Evolutionary conservation across 2,888 invertebrate species (phyloP).

Genomic region (Dendrolimus houi): DNA sequence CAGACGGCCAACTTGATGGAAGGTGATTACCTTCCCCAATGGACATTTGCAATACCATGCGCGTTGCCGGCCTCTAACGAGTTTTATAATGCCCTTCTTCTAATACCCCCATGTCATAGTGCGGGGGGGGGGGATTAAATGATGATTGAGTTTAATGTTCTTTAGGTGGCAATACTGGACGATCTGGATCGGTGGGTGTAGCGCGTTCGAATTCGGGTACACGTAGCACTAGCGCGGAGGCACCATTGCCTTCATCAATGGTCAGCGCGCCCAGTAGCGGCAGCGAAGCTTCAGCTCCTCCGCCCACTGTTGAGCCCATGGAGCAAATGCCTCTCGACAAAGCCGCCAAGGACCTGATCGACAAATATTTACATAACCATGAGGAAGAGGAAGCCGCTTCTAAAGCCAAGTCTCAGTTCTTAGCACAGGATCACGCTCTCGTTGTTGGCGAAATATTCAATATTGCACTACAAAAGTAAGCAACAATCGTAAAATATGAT

Average conservation of each 20-base stretch:
- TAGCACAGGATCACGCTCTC: conserved; percentile 47
- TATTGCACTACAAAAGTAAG: conserved; percentile 56
- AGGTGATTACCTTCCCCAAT: too few relatives aligned
- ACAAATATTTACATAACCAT: conserved; percentile 40
- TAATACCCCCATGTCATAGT: too few relatives aligned
- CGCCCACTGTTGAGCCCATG: conserved; percentile 16
- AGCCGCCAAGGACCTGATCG: conserved; percentile 44
- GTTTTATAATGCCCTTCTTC: too few relatives aligned
- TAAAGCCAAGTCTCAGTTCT: conserved; percentile 36
- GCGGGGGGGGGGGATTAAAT: too few relatives aligned
- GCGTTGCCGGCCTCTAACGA: too few relatives aligned
- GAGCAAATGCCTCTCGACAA: conserved; percentile 13
- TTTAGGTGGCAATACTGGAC: conserved; percentile 27
- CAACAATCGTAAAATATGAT: not conserved
- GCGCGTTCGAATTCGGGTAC: conserved; percentile 45
- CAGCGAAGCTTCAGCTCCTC: conserved; percentile 23
- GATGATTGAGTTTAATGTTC: too few relatives aligned
- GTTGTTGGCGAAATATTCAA: conserved; percentile 53
- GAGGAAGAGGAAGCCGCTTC: conserved; percentile 35
- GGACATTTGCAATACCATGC: too few relatives aligned
- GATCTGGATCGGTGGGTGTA: conserved; percentile 46
- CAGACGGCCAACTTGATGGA: too few relatives aligned
- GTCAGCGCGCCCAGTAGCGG: conserved; percentile 39
- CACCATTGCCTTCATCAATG: conserved; percentile 11
- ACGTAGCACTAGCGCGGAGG: conserved; percentile 31